Percentiles rank a stretch among this genome's conserved stretches.
Evolutionary conservation across 2,888 invertebrate genomes (phyloP).

Genomic region (Metalampra italica): DNA sequence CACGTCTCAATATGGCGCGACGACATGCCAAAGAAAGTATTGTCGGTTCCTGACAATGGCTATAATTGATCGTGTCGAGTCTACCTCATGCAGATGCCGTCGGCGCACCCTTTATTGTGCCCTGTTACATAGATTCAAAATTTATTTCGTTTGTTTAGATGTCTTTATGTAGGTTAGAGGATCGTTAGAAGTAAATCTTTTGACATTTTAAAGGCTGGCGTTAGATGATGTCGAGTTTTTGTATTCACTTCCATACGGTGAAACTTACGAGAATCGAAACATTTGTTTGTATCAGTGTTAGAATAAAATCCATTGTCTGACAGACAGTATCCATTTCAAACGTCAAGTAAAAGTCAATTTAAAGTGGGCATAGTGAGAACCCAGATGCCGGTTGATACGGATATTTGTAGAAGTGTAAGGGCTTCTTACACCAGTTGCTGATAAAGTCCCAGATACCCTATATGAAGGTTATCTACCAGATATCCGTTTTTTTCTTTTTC

Average conservation of each 20-base stretch:
- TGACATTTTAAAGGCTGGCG: conserved; percentile 39
- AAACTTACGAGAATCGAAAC: conserved; percentile 6
- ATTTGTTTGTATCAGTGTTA: conserved; percentile 1
- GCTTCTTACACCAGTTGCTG: too few relatives aligned
- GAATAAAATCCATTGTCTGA: not conserved
- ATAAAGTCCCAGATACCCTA: too few relatives aligned
- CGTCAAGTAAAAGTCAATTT: too few relatives aligned
- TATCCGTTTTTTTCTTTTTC: too few relatives aligned
- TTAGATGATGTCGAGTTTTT: conserved; percentile 24
- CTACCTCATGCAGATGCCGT: conserved; percentile 55
- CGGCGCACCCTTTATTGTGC: conserved; percentile 53
- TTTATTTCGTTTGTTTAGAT: conserved; percentile 51
- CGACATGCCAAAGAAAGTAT: conserved; percentile 54
- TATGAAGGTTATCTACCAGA: too few relatives aligned
- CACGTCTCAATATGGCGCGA: conserved; percentile 53
- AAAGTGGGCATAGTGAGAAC: too few relatives aligned
- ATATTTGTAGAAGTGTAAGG: too few relatives aligned
- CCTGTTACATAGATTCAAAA: conserved; percentile 41
- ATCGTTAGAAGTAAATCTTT: conserved; percentile 44
- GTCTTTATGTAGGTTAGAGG: conserved; percentile 41
- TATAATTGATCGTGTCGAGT: conserved; percentile 67
- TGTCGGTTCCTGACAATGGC: conserved; percentile 57
- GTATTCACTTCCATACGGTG: conserved; percentile 11
- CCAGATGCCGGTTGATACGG: too few relatives aligned
- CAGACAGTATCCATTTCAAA: too few relatives aligned